phyloP scores from a whole-genome alignment of 2,797 vertebrate species.

The Lutjanus campechanus region DNA sequence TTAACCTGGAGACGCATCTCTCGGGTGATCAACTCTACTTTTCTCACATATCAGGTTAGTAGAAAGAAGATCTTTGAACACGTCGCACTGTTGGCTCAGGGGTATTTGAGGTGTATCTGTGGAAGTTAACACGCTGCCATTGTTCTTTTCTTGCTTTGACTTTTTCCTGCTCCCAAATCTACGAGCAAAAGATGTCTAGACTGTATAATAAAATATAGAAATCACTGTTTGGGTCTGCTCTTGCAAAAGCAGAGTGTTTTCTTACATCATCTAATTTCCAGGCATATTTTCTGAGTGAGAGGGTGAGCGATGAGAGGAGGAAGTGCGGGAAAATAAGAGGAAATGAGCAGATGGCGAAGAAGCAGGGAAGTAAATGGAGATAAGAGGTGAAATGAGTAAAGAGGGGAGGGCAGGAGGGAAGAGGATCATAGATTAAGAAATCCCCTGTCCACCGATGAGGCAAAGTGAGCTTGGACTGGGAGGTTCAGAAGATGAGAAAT shows the following conservation, averaged over 20 bases:
- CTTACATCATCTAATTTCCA: slow-evolving; percentile 68
- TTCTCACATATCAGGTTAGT: slow-evolving; percentile 27
- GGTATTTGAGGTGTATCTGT: slow-evolving; percentile 4
- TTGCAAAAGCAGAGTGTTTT: slow-evolving; percentile 49
- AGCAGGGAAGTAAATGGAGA: slow-evolving; percentile 14
- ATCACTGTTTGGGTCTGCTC: slow-evolving; percentile 25
- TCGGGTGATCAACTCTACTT: slow-evolving; percentile 36
- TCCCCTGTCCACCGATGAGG: slow-evolving; percentile 1
- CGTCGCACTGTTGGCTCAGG: not conserved
- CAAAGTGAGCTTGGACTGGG: slow-evolving; percentile 30
- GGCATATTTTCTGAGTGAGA: slow-evolving; percentile 30
- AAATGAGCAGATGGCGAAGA: slow-evolving; percentile 30
- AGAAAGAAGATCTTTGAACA: slow-evolving; percentile 34
- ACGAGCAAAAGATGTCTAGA: slow-evolving; percentile 4
- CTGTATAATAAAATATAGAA: slow-evolving; percentile 17
- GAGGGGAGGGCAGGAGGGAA: slow-evolving; percentile 13
- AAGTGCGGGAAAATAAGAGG: slow-evolving; percentile 36
- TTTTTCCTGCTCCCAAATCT: slow-evolving; percentile 18
- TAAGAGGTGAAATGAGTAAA: slow-evolving; percentile 28
- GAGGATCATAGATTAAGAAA: slow-evolving; percentile 36
- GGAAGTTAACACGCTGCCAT: not conserved
- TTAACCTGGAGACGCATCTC: slow-evolving; percentile 20
- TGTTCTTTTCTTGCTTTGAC: slow-evolving; percentile 13
- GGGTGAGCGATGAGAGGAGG: slow-evolving; percentile 14
- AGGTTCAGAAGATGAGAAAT: slow-evolving; percentile 34